Conservation (phyloP, 2,113 vertebrate genomes). For the Marmota monax region DNA sequence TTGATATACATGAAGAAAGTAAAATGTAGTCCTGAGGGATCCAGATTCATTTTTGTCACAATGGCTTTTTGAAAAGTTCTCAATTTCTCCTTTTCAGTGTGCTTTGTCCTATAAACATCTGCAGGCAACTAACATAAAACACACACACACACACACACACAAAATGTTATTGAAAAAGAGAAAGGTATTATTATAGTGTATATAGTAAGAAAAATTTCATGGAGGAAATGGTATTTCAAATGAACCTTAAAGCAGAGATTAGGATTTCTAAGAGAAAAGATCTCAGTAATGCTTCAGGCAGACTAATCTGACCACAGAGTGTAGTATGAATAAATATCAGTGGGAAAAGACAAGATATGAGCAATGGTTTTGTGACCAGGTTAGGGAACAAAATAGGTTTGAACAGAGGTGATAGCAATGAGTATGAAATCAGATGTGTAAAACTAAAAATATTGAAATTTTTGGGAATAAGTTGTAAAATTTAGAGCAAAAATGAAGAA, state of each 20-base stretch:
- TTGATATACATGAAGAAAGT: constrained; percentile 11
- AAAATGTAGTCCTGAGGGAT: neutral
- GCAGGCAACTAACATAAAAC: neutral
- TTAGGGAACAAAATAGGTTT: neutral
- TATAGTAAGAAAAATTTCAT: neutral
- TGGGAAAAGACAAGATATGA: neutral
- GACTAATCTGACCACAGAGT: neutral
- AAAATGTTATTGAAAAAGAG: neutral
- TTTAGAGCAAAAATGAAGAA: neutral
- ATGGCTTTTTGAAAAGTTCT: neutral
- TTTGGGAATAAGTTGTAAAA: neutral
- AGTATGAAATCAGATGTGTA: neutral
- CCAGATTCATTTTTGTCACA: neutral
- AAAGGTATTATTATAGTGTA: neutral
- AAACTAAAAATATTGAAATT: neutral
- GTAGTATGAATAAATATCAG: neutral
- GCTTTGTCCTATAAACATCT: constrained; percentile 6
- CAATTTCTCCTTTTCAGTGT: constrained; percentile 10
- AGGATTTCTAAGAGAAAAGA: neutral
- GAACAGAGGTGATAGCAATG: neutral
- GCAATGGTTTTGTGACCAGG: neutral
- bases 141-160: neutral
- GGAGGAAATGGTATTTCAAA: constrained; percentile 7
- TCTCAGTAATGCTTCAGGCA: neutral
- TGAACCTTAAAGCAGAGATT: neutral